phyloP scores from a whole-genome alignment of 2,113 vertebrate genomes.

The Sphaerodactylus townsendi region DNA sequence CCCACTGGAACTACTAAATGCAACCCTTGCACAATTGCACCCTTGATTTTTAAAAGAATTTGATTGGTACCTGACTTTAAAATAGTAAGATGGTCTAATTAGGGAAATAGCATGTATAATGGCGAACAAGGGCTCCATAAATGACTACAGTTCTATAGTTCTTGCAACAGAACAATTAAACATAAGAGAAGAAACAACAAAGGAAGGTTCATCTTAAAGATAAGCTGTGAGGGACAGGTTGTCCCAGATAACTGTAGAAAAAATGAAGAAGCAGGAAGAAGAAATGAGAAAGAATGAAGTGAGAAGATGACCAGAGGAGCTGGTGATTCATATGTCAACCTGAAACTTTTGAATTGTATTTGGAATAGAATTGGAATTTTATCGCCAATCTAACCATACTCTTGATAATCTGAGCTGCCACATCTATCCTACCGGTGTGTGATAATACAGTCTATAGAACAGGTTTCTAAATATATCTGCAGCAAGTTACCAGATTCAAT shows the following conservation, averaged over 20 bases:
- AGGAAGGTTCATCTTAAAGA: neutral
- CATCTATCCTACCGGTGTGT: neutral
- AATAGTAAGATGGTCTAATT: neutral
- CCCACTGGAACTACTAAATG: neutral
- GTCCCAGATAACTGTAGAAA: neutral
- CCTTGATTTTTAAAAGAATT: neutral
- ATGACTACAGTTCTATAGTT: neutral
- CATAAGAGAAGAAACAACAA: neutral
- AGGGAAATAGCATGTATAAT: neutral
- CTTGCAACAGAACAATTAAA: neutral
- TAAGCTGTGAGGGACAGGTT: neutral
- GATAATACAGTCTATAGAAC: conserved; percentile 29
- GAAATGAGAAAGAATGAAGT: neutral
- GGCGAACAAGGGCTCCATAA: no score
- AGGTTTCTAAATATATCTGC: conserved; percentile 39
- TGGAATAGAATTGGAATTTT: conserved; percentile 15
- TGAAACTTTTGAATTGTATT: neutral
- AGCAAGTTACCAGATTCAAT: conserved; percentile 54
- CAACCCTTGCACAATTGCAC: neutral
- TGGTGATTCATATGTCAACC: neutral
- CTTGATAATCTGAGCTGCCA: conserved; percentile 19
- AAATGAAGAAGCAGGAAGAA: neutral
- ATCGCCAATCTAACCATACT: conserved; percentile 11
- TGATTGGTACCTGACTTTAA: neutral
- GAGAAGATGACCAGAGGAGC: neutral